Percentiles rank a stretch among this genome's conserved stretches.
Evolutionary conservation across 2,797 vertebrate species (phyloP).

Genomic region (Cottoperca gobio): DNA sequence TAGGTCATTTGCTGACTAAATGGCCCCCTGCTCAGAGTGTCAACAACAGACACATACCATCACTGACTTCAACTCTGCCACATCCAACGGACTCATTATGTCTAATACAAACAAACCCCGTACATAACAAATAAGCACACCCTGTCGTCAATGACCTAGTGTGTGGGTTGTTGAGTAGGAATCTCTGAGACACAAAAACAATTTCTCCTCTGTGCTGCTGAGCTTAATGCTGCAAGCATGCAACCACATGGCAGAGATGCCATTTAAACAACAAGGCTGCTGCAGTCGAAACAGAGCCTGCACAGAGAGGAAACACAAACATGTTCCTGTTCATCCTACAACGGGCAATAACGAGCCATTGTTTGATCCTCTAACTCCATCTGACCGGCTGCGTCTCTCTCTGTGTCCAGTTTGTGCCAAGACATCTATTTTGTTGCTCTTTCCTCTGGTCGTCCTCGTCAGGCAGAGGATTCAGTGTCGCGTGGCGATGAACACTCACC

Average conservation of each 20-base stretch:
- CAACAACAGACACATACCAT: constrained; percentile 58
- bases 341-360: constrained; percentile 51
- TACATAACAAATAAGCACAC: constrained; percentile 64
- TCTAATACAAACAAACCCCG: constrained; percentile 61
- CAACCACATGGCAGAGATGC: constrained; percentile 76
- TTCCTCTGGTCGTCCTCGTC: neutral
- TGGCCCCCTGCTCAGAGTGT: constrained; percentile 22
- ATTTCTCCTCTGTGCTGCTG: constrained; percentile 81
- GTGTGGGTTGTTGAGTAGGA: constrained; percentile 81
- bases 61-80: constrained; percentile 24
- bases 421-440: constrained; percentile 2
- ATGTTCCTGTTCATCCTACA: constrained; percentile 64
- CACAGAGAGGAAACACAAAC: constrained; percentile 68
- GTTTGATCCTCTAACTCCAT: constrained; percentile 41
- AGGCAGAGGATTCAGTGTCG: neutral
- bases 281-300: constrained; percentile 54
- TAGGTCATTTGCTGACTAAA: constrained; percentile 47
- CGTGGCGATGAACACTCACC: constrained; percentile 71
- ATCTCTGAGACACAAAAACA: constrained; percentile 81
- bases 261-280: constrained; percentile 73
- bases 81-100: constrained; percentile 59
- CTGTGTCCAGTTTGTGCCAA: constrained; percentile 22
- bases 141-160: constrained; percentile 65
- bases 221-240: constrained; percentile 78
- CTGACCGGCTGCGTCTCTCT: neutral